phyloP scores from a whole-genome alignment of 2,888 invertebrate genomes.

The Lepidochitona cinerea region DNA sequence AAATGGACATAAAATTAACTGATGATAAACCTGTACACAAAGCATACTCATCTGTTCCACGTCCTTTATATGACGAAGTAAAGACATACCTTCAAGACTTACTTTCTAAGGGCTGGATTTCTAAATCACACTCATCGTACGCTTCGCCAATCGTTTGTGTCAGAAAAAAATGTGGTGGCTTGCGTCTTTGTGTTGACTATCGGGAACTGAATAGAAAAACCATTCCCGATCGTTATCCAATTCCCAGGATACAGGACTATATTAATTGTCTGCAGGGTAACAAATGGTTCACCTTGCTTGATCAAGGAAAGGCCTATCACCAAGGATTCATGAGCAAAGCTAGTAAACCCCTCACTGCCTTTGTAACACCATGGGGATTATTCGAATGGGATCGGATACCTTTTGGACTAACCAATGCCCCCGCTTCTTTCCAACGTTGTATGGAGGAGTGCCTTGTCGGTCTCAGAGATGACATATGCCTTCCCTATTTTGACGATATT shows the following conservation, averaged over 20 bases:
- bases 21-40: conserved; percentile 31
- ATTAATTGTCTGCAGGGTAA: conserved; percentile 21
- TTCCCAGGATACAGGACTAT: conserved; percentile 25
- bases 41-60: conserved; percentile 29
- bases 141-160: conserved; percentile 22
- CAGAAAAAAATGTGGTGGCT: conserved; percentile 18
- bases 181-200: conserved; percentile 28
- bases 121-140: conserved; percentile 23
- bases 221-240: conserved; percentile 20
- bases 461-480: conserved; percentile 13
- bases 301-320: conserved; percentile 26
- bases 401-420: conserved; percentile 26
- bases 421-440: conserved; percentile 11
- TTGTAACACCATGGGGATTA: conserved; percentile 25
- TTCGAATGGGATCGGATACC: conserved; percentile 28
- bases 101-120: conserved; percentile 25
- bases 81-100: conserved; percentile 34
- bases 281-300: conserved; percentile 24
- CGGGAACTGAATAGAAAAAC: conserved; percentile 22
- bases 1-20: conserved; percentile 27
- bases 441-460: conserved; percentile 15
- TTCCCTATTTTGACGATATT: conserved; percentile 20
- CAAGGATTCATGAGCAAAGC: conserved; percentile 22
- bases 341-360: conserved; percentile 23
- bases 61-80: conserved; percentile 34